Conservation (phyloP, 2,888 invertebrate genomes). For the Dascillus cervinus region DNA sequence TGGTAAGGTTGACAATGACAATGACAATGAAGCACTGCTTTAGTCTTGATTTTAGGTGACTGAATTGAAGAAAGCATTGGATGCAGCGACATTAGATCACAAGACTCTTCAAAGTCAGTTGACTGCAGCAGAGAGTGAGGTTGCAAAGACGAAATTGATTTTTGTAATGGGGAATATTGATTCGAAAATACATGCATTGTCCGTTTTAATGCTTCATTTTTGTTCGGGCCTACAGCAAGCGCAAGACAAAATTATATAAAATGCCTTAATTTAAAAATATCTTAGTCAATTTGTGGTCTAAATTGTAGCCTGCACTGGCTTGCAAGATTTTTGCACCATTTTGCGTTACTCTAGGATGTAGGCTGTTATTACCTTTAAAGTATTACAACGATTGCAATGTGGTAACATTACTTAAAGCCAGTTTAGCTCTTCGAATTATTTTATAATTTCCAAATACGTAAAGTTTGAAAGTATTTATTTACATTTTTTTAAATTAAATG, state of each 20-base stretch:
- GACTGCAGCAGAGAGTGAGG: constrained; percentile 37
- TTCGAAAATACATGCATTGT: constrained; percentile 81
- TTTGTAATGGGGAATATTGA: constrained; percentile 60
- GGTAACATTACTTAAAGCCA: no score
- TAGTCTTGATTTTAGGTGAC: constrained; percentile 49
- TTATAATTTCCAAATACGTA: no score
- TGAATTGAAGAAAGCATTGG: constrained; percentile 67
- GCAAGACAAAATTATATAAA: constrained; percentile 37
- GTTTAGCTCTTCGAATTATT: no score
- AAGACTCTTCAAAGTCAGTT: constrained; percentile 45
- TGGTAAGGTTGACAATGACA: constrained; percentile 50
- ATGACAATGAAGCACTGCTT: not conserved
- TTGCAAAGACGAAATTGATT: constrained; percentile 43
- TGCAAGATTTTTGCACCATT: no score
- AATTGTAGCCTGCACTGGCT: no score
- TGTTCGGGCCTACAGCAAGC: constrained; percentile 88
- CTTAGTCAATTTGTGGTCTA: no score
- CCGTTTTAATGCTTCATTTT: constrained; percentile 88
- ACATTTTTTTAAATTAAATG: no score
- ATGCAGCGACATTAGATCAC: constrained; percentile 58
- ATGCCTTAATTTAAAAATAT: constrained; percentile 2
- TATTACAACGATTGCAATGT: no score
- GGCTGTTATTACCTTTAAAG: no score
- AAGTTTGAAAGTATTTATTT: no score
- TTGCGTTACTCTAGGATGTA: no score